These are phyloP conservation scores for Coptotermes formosanus DNA, from an alignment of 1,140 invertebrate species.

Conservation along the genomic window DNA sequence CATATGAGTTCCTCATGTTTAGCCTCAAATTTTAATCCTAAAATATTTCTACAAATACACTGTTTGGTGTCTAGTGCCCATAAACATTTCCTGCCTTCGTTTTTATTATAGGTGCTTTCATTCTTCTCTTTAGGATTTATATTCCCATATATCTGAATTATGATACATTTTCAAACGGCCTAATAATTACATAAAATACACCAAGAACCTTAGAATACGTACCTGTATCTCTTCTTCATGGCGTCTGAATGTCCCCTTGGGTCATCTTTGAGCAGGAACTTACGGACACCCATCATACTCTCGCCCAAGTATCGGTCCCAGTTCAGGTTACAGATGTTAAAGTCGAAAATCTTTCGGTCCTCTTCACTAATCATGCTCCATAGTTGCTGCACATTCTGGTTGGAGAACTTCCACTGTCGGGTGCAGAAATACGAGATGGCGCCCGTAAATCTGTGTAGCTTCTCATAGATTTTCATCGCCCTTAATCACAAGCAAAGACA, in stretches of 20 bases:
- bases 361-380: slow-evolving; percentile 54
- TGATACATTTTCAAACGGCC: too few relatives aligned
- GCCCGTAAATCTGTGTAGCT: slow-evolving; percentile 69
- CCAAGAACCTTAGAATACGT: background rate
- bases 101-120: too few relatives aligned
- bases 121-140: too few relatives aligned
- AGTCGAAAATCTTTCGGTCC: slow-evolving; percentile 66
- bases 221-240: slow-evolving; percentile 59
- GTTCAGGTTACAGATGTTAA: slow-evolving; percentile 63
- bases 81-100: too few relatives aligned
- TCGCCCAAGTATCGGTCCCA: slow-evolving; percentile 66
- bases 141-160: too few relatives aligned
- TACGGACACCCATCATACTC: slow-evolving; percentile 63
- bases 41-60: too few relatives aligned
- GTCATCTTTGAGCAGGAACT: slow-evolving; percentile 71
- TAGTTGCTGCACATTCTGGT: slow-evolving; percentile 59
- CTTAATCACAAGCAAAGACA: slow-evolving; percentile 42
- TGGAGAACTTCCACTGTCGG: slow-evolving; percentile 68
- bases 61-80: too few relatives aligned
- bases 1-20: too few relatives aligned
- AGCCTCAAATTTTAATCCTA: too few relatives aligned
- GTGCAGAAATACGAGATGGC: slow-evolving; percentile 74
- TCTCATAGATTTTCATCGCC: slow-evolving; percentile 69
- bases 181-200: too few relatives aligned
- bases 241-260: slow-evolving; percentile 61